These are phyloP conservation scores for Pavo muticus DNA, from an alignment of 2,113 vertebrate genomes.

Conservation along the genomic window DNA sequence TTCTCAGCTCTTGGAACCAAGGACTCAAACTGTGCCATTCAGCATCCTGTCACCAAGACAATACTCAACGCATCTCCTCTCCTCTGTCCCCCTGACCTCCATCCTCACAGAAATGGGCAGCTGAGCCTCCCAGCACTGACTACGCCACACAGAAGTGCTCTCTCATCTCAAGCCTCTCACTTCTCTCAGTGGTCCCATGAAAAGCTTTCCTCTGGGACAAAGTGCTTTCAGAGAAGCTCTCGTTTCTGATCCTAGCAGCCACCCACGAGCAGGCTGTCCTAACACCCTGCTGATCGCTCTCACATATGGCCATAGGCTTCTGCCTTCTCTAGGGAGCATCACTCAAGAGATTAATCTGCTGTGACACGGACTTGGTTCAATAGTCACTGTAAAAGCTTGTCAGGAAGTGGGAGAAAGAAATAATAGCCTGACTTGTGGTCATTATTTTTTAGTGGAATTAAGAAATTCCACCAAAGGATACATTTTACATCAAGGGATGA, in stretches of 20 bases:
- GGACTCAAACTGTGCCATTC: fast-evolving
- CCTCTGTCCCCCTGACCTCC: not conserved
- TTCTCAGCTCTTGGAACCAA: not conserved
- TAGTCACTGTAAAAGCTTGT: conserved; percentile 13
- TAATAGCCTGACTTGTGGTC: not conserved
- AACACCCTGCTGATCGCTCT: not conserved
- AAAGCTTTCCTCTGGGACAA: not conserved
- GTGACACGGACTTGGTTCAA: not conserved
- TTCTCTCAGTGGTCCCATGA: not conserved
- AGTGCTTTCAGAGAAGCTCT: not conserved
- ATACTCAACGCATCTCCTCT: not conserved
- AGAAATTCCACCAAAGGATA: not conserved
- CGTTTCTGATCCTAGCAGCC: not conserved
- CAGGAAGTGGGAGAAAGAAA: conserved; percentile 9
- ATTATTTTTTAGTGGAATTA: conserved; percentile 5
- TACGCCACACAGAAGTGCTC: fast-evolving
- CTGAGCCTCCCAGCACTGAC: not conserved
- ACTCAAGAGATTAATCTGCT: not conserved
- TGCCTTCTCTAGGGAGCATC: not conserved
- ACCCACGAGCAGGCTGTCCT: not conserved
- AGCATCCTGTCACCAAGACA: not conserved
- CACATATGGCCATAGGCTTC: not conserved
- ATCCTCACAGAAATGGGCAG: not conserved
- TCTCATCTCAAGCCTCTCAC: not conserved
- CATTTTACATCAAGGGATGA: not conserved